Conservation (phyloP, 1,140 invertebrate species). For the Zaprionus inermis region DNA sequence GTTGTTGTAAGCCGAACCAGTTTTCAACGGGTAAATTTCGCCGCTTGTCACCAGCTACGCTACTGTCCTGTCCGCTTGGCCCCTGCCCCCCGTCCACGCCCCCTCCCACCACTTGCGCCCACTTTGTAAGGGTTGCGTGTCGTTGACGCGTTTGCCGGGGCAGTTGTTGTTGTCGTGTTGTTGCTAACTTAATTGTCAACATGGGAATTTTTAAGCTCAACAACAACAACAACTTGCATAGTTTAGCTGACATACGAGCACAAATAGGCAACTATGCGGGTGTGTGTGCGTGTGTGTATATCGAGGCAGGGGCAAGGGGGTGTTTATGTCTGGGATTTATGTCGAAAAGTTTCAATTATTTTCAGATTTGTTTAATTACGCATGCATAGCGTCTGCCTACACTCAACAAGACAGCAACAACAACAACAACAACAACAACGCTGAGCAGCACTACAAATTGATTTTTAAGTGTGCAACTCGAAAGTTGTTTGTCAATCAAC, state of each 20-base stretch:
- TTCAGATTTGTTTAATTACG: constrained; percentile 78
- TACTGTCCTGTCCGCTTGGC: constrained; percentile 21
- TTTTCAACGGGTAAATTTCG: constrained; percentile 41
- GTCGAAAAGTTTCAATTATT: constrained; percentile 77
- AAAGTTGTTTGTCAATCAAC: constrained; percentile 61
- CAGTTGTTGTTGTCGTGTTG: constrained; percentile 51
- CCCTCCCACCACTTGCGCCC: constrained; percentile 23
- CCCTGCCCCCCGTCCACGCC: neutral
- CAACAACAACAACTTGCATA: constrained; percentile 53
- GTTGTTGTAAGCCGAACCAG: constrained; percentile 71
- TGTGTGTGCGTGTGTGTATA: too few relatives aligned
- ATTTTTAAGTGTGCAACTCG: constrained; percentile 62
- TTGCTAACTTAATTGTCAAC: constrained; percentile 81
- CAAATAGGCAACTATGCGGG: constrained; percentile 11
- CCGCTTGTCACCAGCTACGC: constrained; percentile 31
- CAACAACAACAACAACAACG: constrained; percentile 6
- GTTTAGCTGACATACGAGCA: constrained; percentile 46
- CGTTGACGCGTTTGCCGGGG: constrained; percentile 61
- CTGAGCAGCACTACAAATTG: constrained; percentile 51
- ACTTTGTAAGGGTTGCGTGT: constrained; percentile 69
- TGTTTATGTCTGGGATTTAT: constrained; percentile 67
- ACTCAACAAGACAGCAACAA: constrained; percentile 20
- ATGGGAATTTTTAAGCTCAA: constrained; percentile 75
- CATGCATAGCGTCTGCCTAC: constrained; percentile 42
- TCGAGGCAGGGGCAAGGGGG: neutral